These are phyloP conservation scores for Papilio aristodemus DNA, from an alignment of 1,140 invertebrate species.

Conservation along the genomic window DNA sequence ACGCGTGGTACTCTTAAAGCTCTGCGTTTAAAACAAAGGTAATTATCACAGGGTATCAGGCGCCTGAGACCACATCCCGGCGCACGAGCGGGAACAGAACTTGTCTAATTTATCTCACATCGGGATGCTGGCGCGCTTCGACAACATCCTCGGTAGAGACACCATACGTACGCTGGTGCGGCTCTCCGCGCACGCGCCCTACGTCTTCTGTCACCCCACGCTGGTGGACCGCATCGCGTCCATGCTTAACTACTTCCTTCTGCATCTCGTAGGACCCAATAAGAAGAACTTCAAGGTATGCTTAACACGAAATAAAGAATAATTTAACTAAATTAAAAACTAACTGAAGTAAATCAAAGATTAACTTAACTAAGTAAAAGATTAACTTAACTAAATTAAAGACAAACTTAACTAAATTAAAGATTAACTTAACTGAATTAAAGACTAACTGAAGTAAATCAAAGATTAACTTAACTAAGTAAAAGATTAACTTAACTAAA, in stretches of 20 bases:
- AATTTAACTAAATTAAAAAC: too few species aligned
- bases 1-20: too few species aligned
- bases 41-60: conserved; percentile 83
- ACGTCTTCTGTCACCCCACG: conserved; percentile 94
- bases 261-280: conserved; percentile 93
- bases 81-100: conserved; percentile 89
- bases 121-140: conserved; percentile 92
- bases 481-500: too few species aligned
- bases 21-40: not conserved
- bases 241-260: conserved; percentile 97
- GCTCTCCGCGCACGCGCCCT: conserved; percentile 90
- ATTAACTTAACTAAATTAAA: too few species aligned
- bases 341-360: too few species aligned
- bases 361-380: too few species aligned
- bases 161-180: conserved; percentile 93
- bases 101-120: conserved; percentile 88
- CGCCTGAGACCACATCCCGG: conserved; percentile 87
- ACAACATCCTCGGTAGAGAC: conserved; percentile 94
- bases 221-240: conserved; percentile 95
- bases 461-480: too few species aligned
- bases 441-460: too few species aligned
- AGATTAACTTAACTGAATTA: too few species aligned
- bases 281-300: conserved; percentile 91
- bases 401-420: too few species aligned
- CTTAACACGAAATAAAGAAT: not conserved